Evolutionary conservation across 1,140 invertebrate genomes (phyloP).

Genomic region (Nylanderia fulva): DNA sequence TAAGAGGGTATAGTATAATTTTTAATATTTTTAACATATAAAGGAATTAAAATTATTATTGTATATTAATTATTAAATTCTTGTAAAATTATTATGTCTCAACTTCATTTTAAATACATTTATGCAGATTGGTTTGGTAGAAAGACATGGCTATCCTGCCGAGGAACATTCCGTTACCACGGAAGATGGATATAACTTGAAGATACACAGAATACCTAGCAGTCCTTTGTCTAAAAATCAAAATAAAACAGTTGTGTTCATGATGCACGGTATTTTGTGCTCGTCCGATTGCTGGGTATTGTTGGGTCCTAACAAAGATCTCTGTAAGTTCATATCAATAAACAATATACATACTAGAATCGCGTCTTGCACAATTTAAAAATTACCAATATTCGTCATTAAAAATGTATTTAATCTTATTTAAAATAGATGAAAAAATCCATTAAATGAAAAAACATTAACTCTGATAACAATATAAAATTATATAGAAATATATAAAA

Average conservation of each 20-base stretch:
- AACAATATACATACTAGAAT: background rate
- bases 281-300: slow-evolving; percentile 85
- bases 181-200: slow-evolving; percentile 84
- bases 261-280: slow-evolving; percentile 86
- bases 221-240: slow-evolving; percentile 45
- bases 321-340: slow-evolving; percentile 75
- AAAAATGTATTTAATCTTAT: too few species aligned
- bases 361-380: too few species aligned
- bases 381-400: too few species aligned
- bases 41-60: too few species aligned
- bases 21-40: slow-evolving; percentile 1
- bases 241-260: slow-evolving; percentile 73
- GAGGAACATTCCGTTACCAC: slow-evolving; percentile 85
- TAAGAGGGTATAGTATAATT: too few species aligned
- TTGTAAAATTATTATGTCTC: too few species aligned
- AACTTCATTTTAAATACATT: background rate
- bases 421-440: too few species aligned
- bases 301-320: slow-evolving; percentile 78
- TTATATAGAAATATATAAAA: too few species aligned
- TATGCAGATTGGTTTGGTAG: slow-evolving; percentile 78
- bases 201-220: slow-evolving; percentile 85
- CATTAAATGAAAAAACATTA: too few species aligned
- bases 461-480: too few species aligned
- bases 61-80: too few species aligned
- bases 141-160: slow-evolving; percentile 83